Conservation (phyloP, 2,113 vertebrate genomes). For the Ursus arctos region DNA sequence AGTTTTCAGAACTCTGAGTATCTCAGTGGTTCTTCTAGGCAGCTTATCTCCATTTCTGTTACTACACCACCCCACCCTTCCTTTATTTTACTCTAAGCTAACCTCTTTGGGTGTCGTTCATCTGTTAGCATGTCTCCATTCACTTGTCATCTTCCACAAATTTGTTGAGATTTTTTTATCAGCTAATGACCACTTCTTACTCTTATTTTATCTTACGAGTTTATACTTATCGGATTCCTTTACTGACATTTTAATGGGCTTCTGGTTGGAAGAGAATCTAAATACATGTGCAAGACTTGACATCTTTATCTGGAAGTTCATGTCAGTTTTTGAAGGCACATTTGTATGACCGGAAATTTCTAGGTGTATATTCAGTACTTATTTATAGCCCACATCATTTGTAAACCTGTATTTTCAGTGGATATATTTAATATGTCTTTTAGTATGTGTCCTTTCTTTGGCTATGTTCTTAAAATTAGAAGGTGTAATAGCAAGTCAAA, state of each 20-base stretch:
- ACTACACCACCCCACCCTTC: not conserved
- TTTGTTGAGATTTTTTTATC: not conserved
- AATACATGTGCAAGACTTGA: not conserved
- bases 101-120: not conserved
- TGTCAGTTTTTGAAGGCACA: not conserved
- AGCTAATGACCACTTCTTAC: not conserved
- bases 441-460: not conserved
- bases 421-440: not conserved
- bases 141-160: not conserved
- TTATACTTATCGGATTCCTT: constrained; percentile 7
- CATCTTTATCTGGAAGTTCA: not conserved
- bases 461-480: constrained; percentile 20
- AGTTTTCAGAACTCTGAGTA: not conserved
- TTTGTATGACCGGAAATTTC: not conserved
- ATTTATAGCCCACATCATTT: not conserved
- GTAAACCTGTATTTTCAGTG: not conserved
- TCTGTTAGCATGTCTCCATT: not conserved
- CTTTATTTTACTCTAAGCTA: not conserved
- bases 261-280: constrained; percentile 6
- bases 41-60: not conserved
- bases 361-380: not conserved
- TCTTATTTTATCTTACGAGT: not conserved
- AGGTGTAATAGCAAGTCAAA: not conserved
- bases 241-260: not conserved
- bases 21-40: not conserved